Evolutionary conservation across 2,113 vertebrate genomes (phyloP).

Genomic region (Oncorhynchus gorbuscha): DNA sequence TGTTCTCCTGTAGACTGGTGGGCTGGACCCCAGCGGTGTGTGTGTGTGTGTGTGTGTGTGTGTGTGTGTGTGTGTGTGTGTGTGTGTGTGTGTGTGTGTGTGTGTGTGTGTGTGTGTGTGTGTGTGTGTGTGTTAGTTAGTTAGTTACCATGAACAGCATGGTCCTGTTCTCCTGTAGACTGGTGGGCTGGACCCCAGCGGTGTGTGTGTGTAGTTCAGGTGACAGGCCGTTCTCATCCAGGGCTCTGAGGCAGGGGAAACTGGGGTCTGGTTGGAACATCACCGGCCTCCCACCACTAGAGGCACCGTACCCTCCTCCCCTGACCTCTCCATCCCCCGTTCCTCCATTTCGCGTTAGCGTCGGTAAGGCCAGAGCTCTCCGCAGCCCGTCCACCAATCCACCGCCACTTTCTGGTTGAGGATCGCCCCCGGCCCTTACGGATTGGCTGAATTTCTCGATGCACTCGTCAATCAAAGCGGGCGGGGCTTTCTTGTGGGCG

Average conservation of each 20-base stretch:
- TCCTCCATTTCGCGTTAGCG: constrained; percentile 35
- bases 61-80: background rate
- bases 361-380: constrained; percentile 69
- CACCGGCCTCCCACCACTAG: constrained; percentile 62
- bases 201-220: constrained; percentile 76
- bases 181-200: constrained; percentile 86
- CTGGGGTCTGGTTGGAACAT: constrained; percentile 82
- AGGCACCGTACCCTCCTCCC: constrained; percentile 68
- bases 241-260: constrained; percentile 79
- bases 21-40: too few relatives aligned
- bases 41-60: too few relatives aligned
- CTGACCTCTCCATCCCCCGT: background rate
- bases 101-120: too few relatives aligned
- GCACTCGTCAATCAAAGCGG: constrained; percentile 94
- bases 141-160: constrained; percentile 92
- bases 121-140: too few relatives aligned
- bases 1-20: too few relatives aligned
- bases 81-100: background rate
- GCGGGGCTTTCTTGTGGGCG: constrained; percentile 92
- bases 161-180: constrained; percentile 92
- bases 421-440: constrained; percentile 47
- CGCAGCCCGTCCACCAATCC: constrained; percentile 44
- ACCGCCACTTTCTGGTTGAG: constrained; percentile 26
- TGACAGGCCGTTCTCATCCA: constrained; percentile 85
- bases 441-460: constrained; percentile 90